phyloP scores from a whole-genome alignment of 2,888 invertebrate species.

The Ormyrus rosae region DNA sequence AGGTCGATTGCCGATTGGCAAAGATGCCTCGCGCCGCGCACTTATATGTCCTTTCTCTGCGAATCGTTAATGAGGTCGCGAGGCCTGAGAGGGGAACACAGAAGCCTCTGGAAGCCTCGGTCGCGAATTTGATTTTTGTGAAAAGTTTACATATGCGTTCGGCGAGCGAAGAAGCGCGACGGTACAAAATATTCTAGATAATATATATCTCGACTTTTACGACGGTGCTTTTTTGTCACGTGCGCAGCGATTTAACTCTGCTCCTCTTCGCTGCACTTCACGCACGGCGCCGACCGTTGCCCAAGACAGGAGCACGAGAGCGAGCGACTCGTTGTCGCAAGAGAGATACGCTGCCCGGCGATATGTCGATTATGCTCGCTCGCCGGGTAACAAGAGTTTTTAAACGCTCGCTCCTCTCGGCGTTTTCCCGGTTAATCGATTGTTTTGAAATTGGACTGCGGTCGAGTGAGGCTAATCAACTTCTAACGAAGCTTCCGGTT shows the following conservation, averaged over 20 bases:
- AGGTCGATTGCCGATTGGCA: conserved; percentile 22
- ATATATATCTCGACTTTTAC: neutral
- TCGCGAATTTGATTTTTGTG: too few relatives aligned
- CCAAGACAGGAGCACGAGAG: neutral
- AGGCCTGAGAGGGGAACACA: too few relatives aligned
- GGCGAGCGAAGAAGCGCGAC: too few relatives aligned
- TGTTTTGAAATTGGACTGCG: too few relatives aligned
- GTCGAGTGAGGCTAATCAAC: neutral
- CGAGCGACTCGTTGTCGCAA: conserved; percentile 13
- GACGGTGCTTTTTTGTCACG: too few relatives aligned
- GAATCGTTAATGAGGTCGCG: neutral
- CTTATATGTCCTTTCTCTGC: neutral
- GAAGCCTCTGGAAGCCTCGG: too few relatives aligned
- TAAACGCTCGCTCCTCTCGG: too few relatives aligned
- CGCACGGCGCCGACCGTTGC: neutral
- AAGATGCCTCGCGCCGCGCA: neutral
- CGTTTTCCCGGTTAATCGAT: too few relatives aligned
- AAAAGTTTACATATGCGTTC: too few relatives aligned
- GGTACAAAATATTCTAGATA: too few relatives aligned
- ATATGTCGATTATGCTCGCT: conserved; percentile 3
- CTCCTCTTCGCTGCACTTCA: too few relatives aligned
- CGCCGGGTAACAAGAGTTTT: neutral
- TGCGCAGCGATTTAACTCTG: too few relatives aligned
- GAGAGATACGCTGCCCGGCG: neutral
- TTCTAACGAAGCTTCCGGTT: neutral